These are phyloP conservation scores for Platerodrilus igneus DNA, from an alignment of 2,888 invertebrate genomes.

Conservation along the genomic window DNA sequence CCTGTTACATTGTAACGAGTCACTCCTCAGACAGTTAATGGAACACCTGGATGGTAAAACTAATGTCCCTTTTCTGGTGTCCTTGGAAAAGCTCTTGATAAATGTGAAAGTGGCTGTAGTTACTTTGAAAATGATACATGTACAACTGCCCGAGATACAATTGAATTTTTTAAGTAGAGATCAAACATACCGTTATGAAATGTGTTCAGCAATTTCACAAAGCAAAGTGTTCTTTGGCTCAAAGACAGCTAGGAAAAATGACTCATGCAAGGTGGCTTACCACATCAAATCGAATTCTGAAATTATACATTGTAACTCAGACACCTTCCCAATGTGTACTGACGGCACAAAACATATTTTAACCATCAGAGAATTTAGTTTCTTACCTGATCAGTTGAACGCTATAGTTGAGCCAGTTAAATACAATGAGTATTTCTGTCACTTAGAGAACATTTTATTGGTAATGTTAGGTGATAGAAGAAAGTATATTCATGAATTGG, in stretches of 20 bases:
- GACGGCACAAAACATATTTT: conserved; percentile 15
- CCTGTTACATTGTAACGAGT: conserved; percentile 25
- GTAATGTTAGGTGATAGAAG: too few species aligned
- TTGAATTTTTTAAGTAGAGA: conserved; percentile 1
- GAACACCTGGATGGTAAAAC: too few species aligned
- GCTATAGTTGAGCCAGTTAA: neutral
- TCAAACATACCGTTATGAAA: conserved; percentile 1
- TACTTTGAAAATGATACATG: conserved; percentile 1
- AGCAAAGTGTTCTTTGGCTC: conserved; percentile 4
- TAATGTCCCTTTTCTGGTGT: conserved; percentile 23
- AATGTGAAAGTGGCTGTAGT: conserved; percentile 16
- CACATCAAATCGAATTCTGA: conserved; percentile 21
- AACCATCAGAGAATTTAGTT: too few species aligned
- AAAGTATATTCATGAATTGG: too few species aligned
- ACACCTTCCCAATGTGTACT: conserved; percentile 10
- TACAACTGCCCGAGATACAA: conserved; percentile 1
- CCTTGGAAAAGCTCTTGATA: conserved; percentile 26
- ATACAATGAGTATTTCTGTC: neutral
- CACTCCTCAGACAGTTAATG: conserved; percentile 26
- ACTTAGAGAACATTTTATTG: too few species aligned
- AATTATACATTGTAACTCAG: conserved; percentile 20
- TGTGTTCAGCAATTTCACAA: neutral
- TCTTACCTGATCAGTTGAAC: neutral
- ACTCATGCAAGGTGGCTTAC: conserved; percentile 22
- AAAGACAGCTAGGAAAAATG: conserved; percentile 14